phyloP scores from a whole-genome alignment of 37 sponge, comb jelly and placozoan genomes.

The Tethya wilhelma region DNA sequence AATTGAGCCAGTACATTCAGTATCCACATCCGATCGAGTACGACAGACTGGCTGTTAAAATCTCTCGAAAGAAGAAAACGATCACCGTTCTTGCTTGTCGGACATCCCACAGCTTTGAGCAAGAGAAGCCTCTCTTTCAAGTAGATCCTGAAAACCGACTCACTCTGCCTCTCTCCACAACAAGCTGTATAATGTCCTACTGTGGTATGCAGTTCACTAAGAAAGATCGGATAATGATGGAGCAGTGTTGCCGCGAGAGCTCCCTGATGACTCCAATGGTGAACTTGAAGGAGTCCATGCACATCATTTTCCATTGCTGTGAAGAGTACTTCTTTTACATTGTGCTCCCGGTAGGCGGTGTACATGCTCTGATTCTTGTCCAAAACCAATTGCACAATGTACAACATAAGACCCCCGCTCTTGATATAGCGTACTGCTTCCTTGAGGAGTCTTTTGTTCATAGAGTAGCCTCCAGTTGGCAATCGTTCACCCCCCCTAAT shows the following conservation, averaged over 20 bases:
- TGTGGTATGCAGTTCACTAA: too few species aligned
- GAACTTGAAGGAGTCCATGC: not conserved
- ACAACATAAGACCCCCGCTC: conserved; percentile 2
- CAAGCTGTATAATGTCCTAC: too few species aligned
- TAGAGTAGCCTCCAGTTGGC: not conserved
- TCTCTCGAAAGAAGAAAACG: not conserved
- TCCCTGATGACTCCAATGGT: not conserved
- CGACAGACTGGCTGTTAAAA: not conserved
- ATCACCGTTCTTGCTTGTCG: not conserved
- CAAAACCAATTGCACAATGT: not conserved
- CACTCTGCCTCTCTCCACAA: too few species aligned
- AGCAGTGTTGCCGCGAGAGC: not conserved
- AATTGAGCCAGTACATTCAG: not conserved
- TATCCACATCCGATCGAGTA: conserved; percentile 33
- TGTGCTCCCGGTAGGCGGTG: too few species aligned
- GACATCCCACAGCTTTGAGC: not conserved
- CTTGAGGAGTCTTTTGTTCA: not conserved
- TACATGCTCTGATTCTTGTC: not conserved
- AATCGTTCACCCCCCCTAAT: too few species aligned
- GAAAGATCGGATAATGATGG: too few species aligned
- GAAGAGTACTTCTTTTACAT: too few species aligned
- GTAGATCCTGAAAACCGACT: conserved; percentile 3
- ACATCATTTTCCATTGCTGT: too few species aligned
- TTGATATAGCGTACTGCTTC: conserved; percentile 23
- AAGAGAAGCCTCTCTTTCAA: not conserved